Conservation (phyloP, 2,888 invertebrate species). For the Chrysolina haemoptera region DNA sequence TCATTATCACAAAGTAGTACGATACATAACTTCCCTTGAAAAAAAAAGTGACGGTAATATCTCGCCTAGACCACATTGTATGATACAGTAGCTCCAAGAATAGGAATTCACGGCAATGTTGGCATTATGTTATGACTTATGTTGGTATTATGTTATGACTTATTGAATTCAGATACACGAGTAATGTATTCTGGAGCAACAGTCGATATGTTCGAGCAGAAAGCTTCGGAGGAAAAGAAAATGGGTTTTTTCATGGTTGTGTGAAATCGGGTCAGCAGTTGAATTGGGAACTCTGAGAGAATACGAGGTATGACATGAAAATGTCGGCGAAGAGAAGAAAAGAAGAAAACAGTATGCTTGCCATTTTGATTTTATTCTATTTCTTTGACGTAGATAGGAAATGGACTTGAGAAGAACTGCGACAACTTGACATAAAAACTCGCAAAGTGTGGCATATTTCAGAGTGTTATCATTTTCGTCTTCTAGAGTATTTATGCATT, state of each 20-base stretch:
- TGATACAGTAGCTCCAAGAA: conserved; percentile 18
- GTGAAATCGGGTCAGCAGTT: neutral
- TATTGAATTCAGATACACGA: conserved; percentile 18
- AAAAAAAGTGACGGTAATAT: neutral
- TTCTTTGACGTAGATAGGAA: no score
- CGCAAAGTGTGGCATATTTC: no score
- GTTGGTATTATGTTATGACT: conserved; percentile 33
- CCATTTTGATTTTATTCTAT: no score
- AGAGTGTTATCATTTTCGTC: no score
- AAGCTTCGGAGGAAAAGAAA: neutral
- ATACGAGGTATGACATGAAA: neutral
- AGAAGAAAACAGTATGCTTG: no score
- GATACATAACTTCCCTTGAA: neutral
- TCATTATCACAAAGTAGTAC: neutral
- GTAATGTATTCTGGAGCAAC: conserved; percentile 18
- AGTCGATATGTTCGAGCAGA: conserved; percentile 4
- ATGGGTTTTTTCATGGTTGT: neutral
- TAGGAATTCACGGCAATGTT: conserved; percentile 24
- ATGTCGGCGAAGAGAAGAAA: no score
- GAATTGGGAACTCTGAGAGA: neutral
- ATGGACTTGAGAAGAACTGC: no score
- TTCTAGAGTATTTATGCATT: no score
- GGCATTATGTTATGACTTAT: no score
- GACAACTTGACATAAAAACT: no score
- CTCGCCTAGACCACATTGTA: conserved; percentile 22